Evolutionary conservation across 1,140 invertebrate genomes (phyloP), one percentile per base, ranked within the genome.

Genomic region (Anastrepha ludens): DNA sequence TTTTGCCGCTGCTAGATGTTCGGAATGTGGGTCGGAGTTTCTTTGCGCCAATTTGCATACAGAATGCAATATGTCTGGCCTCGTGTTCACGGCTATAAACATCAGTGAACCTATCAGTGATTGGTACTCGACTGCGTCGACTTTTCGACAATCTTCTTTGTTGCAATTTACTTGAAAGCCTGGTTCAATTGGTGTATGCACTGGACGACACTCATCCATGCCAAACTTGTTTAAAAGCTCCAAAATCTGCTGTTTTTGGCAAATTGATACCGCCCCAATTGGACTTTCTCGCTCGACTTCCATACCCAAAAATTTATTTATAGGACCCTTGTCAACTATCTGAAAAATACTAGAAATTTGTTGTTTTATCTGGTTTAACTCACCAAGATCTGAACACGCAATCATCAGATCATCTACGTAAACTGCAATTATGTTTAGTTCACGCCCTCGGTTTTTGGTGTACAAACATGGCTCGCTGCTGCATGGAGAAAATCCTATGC

Each of bases 381-480:
- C 41, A n/a, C n/a, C 59, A 20, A 87, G 60, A 20, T 60, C 50
- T 3, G 86, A 89, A 90, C 41, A 60, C 13, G 64, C 87, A 17
- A 88, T 41, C 39, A 88, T 85, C 15, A 87, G 62, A 58, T 88
- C 78, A 70, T 88, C 88, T 15, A 88, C 86, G 59, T 88, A 88
- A 17, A 87, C 85, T 39, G 64, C 86, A 44, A 88, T 67, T 29
- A 89, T 86, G 60, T 87, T 87, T 17, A 41, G 64, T 7, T 85
- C 58, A 70, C 59, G 11, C 15, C 65, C 47, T 6, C 29, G 15
- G 44, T 87, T 29, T 85, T 85, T 89, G 13, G 70, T 88, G 89
- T 93, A 92, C n/a, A 94, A 29, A 91, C 92, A 93, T 41, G 89
- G 88, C 44, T 92, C 64, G n/a, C 64, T 67, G 7, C 6, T n/a